Base-by-base conservation (phyloP, 2,797 vertebrate genomes). In the Rhinichthys osculus region DNA sequence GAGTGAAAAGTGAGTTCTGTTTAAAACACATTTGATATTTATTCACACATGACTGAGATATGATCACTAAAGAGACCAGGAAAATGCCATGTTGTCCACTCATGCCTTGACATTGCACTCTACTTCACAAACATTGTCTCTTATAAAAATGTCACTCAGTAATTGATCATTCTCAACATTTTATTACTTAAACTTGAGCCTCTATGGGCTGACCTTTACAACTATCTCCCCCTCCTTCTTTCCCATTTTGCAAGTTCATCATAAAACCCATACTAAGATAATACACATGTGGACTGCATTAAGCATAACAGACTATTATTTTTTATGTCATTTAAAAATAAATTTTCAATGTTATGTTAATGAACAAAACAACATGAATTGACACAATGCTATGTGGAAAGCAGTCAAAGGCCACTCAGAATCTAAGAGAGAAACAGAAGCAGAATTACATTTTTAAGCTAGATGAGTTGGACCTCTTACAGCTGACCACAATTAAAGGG, bases 131-230 rank as follows among this genome's bases (percentile, higher is more conserved):
- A 62, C 91, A 94, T 93, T 94, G 94, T 94, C 93, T 94, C 92
- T 92, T 84, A 92, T 90, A 92, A 94, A 95, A 96, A 95, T 96
- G 94, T 95, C 94, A 95, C 85, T 91, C 83, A 89, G 93, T 93
- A 94, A 94, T 93, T 94, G 94, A 95, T 94, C 94, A 94, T 94
- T 95, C 92, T 93, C 91, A 90, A 87, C 72, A 88, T 90, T 93
- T 94, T 93, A 95, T 95, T 93, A 90, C 86, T 89, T 91, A 89
- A 94, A 93, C 93, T 94, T 91, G 89, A 92, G 91, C 78, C 88
- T 90, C 92, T 94, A 85, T 94, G 94, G 10, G 83, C 88, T 94
- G 94, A 95, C 94, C 94, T 95, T 95, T 94, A 92, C 87, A 91
- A 87, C 90, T 90, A 27, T 74, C 80, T 27, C 40, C 66, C n/a